Conservation (phyloP, 1,140 invertebrate genomes). For the Ectropis grisescens region DNA sequence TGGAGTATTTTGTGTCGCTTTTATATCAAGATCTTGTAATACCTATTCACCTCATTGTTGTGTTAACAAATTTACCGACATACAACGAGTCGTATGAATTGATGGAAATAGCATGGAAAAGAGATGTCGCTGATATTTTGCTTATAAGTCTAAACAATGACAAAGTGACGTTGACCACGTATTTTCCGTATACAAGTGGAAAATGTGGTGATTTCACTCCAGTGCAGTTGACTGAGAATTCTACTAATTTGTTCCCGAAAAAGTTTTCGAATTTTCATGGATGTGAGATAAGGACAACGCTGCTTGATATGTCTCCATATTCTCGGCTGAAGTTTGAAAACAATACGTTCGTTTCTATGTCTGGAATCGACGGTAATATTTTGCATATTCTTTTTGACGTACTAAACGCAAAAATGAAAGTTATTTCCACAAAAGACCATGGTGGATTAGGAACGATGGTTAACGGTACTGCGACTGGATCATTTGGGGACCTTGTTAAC, state of each 20-base stretch:
- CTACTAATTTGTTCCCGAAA: conserved; percentile 18
- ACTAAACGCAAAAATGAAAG: conserved; percentile 25
- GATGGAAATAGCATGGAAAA: conserved; percentile 25
- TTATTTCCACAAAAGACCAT: conserved; percentile 10
- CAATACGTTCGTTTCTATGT: conserved; percentile 10
- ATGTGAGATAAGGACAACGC: conserved; percentile 25
- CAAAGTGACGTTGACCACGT: conserved; percentile 20
- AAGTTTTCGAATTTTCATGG: conserved; percentile 36
- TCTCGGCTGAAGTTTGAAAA: conserved; percentile 13
- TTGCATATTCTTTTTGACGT: conserved; percentile 17
- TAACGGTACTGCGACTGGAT: conserved; percentile 14
- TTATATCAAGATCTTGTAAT: conserved; percentile 15
- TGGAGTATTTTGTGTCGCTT: conserved; percentile 16
- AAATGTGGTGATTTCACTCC: conserved; percentile 24
- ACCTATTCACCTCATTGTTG: conserved; percentile 24
- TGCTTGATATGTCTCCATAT: conserved; percentile 21
- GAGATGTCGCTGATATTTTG: conserved; percentile 27
- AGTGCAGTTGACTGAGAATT: conserved; percentile 8
- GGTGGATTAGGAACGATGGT: conserved; percentile 6
- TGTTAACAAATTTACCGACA: conserved; percentile 9
- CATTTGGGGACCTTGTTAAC: conserved; percentile 19
- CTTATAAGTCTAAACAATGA: conserved; percentile 13
- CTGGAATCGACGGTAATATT: conserved; percentile 28
- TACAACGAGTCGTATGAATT: conserved; percentile 5
- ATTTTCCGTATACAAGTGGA: conserved; percentile 24